Base-by-base conservation (phyloP, 2,113 vertebrate genomes). In the Anolis carolinensis region DNA sequence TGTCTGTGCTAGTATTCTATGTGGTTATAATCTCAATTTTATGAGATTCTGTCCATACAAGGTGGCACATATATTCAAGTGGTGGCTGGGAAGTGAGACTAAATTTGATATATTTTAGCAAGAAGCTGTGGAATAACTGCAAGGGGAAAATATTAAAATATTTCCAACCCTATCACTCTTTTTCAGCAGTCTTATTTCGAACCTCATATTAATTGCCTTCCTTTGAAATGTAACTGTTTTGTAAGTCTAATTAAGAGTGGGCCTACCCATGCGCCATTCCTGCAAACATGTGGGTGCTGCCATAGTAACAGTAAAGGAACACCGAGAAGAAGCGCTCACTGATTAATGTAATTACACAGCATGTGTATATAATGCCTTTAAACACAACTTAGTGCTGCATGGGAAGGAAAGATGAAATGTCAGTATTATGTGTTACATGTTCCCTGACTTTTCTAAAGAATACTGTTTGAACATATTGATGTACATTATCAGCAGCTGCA, bases 321-420 rank as follows among this genome's bases (percentile, higher is more conserved):
- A 34, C 91, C 79, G 90, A 89, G 88, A 95, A 94, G 89, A 92
- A 90, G 92, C 92, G 95, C 91, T 83, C 91, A 90, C 92, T 95
- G 96, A 96, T 96, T 96, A 96, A 96, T 95, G 93, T 95, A 96
- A 97, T 96, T 96, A 95, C 86, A 95, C 67, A 94, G 93, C 87
- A 85, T 94, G 93, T 76, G 84, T 94, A 81, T 94, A 93, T 93
- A 95, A 95, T 93, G 89, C 89, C 82, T 90, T 95, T 95, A 95
- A 95, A 94, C 78, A 94, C 91, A 90, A 90, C 92, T 96, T 95
- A 94, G 93, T 96, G 95, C 89, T 94, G 79, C 88, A 90, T 91
- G 93, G 93, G 93, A 93, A 89, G 80, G 68, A 93, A 87, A 89
- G 79, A 94, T 91, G 93, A 90, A 95, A 95, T 86, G 86, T 81